A percentile compares a stretch with the other conserved stretches of the same genome.
These are phyloP conservation scores for Leuciscus idus DNA, from an alignment of 2,113 vertebrate species.

Conservation along the genomic window DNA sequence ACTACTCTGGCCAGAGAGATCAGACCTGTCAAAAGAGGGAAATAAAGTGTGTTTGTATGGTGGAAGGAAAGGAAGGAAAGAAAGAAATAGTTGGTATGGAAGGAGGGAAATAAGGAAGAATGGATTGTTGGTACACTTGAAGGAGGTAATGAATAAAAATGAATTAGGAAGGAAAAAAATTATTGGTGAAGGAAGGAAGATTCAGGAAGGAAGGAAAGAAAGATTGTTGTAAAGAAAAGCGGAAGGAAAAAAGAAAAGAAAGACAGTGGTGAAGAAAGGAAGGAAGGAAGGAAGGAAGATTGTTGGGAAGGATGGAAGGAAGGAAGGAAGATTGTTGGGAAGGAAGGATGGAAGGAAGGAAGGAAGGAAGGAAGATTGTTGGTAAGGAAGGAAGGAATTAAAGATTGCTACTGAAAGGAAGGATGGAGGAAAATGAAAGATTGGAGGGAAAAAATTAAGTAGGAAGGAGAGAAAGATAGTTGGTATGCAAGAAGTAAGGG, in stretches of 20 bases:
- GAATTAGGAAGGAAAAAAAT: not conserved
- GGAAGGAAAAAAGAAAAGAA: not conserved
- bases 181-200: not conserved
- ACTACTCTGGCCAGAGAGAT: not conserved
- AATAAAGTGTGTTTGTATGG: not conserved
- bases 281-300: not conserved
- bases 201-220: not conserved
- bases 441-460: not conserved
- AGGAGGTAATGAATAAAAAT: not conserved
- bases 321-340: not conserved
- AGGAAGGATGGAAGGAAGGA: not conserved
- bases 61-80: not conserved
- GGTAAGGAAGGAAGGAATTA: not conserved
- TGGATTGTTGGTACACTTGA: not conserved
- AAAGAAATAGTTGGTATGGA: not conserved
- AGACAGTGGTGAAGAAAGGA: too few relatives aligned
- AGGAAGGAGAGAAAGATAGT: not conserved
- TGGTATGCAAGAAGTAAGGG: not conserved
- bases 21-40: not conserved
- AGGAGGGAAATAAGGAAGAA: too few relatives aligned
- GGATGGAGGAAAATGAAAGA: not conserved
- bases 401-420: not conserved
- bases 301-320: not conserved
- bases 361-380: not conserved
- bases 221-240: not conserved